A percentile compares a stretch with the other conserved stretches of the same genome.
These are phyloP conservation scores for Ethmia dodecea DNA, from an alignment of 2,888 invertebrate genomes.

Conservation along the genomic window DNA sequence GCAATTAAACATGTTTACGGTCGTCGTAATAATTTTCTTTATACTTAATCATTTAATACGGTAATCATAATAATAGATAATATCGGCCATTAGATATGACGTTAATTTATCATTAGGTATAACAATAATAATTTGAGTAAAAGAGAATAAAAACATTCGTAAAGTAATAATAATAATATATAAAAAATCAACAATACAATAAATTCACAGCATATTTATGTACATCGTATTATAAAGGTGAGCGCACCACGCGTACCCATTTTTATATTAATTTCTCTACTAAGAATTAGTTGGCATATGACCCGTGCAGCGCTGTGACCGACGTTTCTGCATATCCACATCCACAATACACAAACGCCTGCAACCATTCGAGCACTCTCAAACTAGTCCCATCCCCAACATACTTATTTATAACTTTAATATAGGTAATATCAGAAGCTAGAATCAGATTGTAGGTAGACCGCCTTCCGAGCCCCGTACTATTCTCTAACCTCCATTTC, in stretches of 20 bases:
- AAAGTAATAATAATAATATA: constrained; percentile 49
- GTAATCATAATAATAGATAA: constrained; percentile 38
- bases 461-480: constrained; percentile 12
- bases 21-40: constrained; percentile 21
- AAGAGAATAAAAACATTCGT: constrained; percentile 52
- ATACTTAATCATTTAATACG: constrained; percentile 29
- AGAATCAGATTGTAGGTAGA: constrained; percentile 26
- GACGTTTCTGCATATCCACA: neutral
- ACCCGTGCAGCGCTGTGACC: constrained; percentile 31
- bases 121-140: constrained; percentile 53
- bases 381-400: constrained; percentile 15
- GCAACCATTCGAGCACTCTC: neutral
- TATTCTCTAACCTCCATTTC: constrained; percentile 14
- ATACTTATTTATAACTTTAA: constrained; percentile 37
- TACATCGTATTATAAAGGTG: constrained; percentile 40
- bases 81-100: constrained; percentile 62
- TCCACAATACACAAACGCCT: neutral
- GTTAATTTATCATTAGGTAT: constrained; percentile 46
- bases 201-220: constrained; percentile 61
- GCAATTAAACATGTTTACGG: constrained; percentile 36
- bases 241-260: constrained; percentile 50
- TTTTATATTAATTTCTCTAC: constrained; percentile 43
- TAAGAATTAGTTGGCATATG: constrained; percentile 46
- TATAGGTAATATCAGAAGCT: constrained; percentile 49
- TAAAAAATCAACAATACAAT: constrained; percentile 58